Percentiles rank a stretch among this genome's conserved stretches.
Conservation (phyloP, 64 coral and sea anemone species). For the Montipora foliosa region DNA sequence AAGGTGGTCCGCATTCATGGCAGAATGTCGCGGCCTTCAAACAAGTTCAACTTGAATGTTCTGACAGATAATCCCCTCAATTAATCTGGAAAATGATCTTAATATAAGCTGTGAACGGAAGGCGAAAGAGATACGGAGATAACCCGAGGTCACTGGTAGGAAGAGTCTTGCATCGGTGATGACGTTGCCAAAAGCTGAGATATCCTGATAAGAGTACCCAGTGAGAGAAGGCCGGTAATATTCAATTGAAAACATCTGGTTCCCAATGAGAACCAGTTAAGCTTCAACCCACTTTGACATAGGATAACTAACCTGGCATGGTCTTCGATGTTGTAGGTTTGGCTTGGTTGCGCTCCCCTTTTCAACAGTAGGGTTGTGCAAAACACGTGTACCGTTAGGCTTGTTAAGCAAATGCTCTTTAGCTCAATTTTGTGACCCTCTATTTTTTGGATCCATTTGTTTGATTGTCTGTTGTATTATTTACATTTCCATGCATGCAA, state of each 20-base stretch:
- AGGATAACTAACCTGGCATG: too few relatives aligned
- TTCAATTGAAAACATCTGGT: conserved; percentile 30
- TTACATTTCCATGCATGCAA: too few relatives aligned
- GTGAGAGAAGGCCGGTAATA: background rate
- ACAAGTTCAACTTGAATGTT: background rate
- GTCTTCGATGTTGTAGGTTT: too few relatives aligned
- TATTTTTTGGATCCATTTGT: too few relatives aligned
- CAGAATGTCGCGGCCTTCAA: background rate
- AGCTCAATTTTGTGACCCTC: too few relatives aligned
- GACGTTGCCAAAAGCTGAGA: conserved; percentile 42
- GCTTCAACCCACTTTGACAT: too few relatives aligned
- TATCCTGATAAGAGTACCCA: conserved; percentile 21
- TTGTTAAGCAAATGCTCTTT: too few relatives aligned
- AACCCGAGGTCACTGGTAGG: conserved; percentile 21
- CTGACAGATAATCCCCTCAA: conserved; percentile 45
- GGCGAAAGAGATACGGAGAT: conserved; percentile 25
- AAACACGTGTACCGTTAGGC: too few relatives aligned
- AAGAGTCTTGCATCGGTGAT: background rate
- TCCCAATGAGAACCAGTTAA: background rate
- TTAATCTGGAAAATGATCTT: conserved; percentile 65
- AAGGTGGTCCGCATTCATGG: background rate
- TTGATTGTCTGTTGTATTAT: too few relatives aligned
- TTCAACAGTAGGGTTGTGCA: too few relatives aligned
- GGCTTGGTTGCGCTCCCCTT: too few relatives aligned
- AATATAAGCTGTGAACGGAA: conserved; percentile 65